Conservation (phyloP, 2,113 vertebrate genomes). For the Mesembrinibis cayennensis region DNA sequence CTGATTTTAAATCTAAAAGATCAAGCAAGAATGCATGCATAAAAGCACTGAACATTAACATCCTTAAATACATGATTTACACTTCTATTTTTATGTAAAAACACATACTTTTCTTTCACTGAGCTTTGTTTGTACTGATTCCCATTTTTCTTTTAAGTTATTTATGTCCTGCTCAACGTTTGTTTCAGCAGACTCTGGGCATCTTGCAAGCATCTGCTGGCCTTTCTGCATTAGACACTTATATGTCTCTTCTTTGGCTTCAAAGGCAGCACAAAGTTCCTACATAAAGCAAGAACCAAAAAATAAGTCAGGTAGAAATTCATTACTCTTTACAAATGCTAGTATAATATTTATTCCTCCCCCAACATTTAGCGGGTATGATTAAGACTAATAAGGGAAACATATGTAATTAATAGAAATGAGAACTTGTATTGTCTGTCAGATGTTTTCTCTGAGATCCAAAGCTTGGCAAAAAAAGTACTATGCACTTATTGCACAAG, state of each 20-base stretch:
- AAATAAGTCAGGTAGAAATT: slow-evolving; percentile 23
- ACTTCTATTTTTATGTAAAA: neutral
- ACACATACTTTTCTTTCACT: slow-evolving; percentile 88
- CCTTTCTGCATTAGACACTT: slow-evolving; percentile 84
- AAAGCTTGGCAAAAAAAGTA: neutral
- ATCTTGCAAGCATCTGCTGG: slow-evolving; percentile 84
- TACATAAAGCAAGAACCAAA: slow-evolving; percentile 63
- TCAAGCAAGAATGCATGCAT: neutral
- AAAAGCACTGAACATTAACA: neutral
- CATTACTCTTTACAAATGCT: neutral
- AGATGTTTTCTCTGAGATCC: neutral
- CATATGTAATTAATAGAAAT: slow-evolving; percentile 19
- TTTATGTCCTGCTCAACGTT: slow-evolving; percentile 90
- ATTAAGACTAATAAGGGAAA: slow-evolving; percentile 4
- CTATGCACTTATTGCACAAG: neutral
- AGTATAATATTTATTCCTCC: neutral
- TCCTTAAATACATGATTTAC: neutral
- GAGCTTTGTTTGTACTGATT: slow-evolving; percentile 87
- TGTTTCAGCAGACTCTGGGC: slow-evolving; percentile 84
- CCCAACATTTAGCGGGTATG: neutral
- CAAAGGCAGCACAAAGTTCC: slow-evolving; percentile 90
- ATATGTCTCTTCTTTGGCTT: slow-evolving; percentile 89
- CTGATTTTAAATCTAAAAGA: neutral
- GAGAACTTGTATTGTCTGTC: neutral
- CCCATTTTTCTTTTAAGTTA: slow-evolving; percentile 95